Evolutionary conservation across 2,797 vertebrate species (phyloP), one percentile per base, ranked within the genome.

Genomic region (Champsocephalus esox): DNA sequence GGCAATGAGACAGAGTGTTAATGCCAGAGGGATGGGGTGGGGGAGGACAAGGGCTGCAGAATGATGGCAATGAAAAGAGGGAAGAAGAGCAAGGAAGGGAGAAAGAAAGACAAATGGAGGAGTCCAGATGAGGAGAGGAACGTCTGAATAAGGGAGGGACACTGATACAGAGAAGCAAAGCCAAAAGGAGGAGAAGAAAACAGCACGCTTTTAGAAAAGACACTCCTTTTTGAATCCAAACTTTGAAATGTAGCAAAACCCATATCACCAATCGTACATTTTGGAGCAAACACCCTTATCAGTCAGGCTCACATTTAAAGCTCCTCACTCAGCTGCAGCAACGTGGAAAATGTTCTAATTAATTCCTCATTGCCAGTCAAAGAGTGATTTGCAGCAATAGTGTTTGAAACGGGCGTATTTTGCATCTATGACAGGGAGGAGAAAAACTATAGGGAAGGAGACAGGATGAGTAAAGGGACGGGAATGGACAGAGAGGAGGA

Each of bases 1-100:
- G 82, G 88, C 82, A 81, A 88, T 84, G 80, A 92, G 88, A 88
- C 84, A 88, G 75, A 78, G 86, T 83, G 82, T 85, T 88, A 83
- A 85, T 83, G 86, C 76, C 78, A 87, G 63, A 72, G 87, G 82
- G 75, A 74, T 67, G 75, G 54, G 52, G 65, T 71, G 73, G 70
- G 68, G 75, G 77, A 75, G 75, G 66, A 79, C 28, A 75, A 66
- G 69, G 55, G 80, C 72, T 82, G 82, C 83, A 88, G 80, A 81
- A 77, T 38, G 82, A 89, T 75, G 79, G 83, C 3, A 12, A 67
- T 80, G 77, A 89, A 87, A 87, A 72, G 68, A 85, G 62, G 59
- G 12, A 46, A 78, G 59, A 83, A 77, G 66, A 28, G 45, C 41
- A 28, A 81, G 50, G 52, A 80, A 34, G 41, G 44, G 24, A 78